Evolutionary conservation across 1,140 invertebrate genomes (phyloP), one percentile per base, ranked within the genome.

Genomic region (Magallana angulata): DNA sequence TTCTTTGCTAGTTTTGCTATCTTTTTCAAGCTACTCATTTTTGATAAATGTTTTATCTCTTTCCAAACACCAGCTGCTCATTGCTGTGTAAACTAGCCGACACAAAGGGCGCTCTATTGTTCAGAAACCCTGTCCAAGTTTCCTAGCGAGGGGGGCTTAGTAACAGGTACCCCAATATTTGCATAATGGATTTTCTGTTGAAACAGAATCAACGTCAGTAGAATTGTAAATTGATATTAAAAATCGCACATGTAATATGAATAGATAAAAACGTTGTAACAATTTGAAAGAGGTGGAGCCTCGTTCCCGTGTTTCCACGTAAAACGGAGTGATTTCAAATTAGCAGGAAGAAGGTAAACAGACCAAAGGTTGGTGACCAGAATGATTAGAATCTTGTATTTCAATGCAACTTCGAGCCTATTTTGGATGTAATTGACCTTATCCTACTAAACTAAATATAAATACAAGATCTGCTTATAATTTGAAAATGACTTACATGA

Each of bases 121-220:
- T 76, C 24, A 76, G 14, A 76, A 30, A 76, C 68, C 68, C 18
- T 12, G 68, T 76, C 68, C 68, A 76, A 76, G 68, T 76, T 76
- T 76, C 68, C 24, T 30, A 76, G 68, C 68, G 36, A 36, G 36
- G 8, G 24, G 60, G 68, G 24, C 68, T 76, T 76, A 30, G 68
- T 76, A 76, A 76, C 68, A 76, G 36, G 68, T 76, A 76, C 24
- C 7, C 24, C 24, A 76, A 76, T 76, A 76, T 76, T 76, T 76
- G 68, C 24, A 76, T 76, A 76, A 76, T 76, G 24, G 68, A 76
- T 76, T 76, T 76, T 76, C 68, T 76, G 68, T 76, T 76, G 68
- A 76, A 76, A 76, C 24, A 12, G 68, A 76, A 76, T 76, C 24
- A 12, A 36, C 36, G 68, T 76, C 68, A 24, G 36, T 36, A 30